Evolutionary conservation across 2,113 vertebrate species (phyloP).

Genomic region (Noturus placidus): DNA sequence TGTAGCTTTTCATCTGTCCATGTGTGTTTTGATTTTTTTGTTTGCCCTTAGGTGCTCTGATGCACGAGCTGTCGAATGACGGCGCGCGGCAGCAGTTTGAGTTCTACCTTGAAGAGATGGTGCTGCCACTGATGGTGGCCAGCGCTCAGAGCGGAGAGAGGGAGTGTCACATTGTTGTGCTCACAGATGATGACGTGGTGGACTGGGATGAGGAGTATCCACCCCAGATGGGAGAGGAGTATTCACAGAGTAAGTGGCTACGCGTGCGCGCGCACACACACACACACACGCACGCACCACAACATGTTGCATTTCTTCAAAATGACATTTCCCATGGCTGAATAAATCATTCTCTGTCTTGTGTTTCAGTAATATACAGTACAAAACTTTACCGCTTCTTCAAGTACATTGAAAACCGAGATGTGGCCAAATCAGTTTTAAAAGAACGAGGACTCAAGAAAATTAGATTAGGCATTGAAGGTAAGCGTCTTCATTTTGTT

Average conservation of each 20-base stretch:
- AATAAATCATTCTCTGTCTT: neutral
- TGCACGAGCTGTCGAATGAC: slow-evolving; percentile 98
- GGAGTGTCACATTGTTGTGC: slow-evolving; percentile 97
- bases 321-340: neutral
- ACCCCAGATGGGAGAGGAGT: slow-evolving; percentile 98
- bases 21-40: neutral
- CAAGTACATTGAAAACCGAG: slow-evolving; percentile 98
- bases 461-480: slow-evolving; percentile 97
- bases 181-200: slow-evolving; percentile 97
- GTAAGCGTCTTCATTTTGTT: slow-evolving; percentile 67
- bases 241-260: slow-evolving; percentile 90
- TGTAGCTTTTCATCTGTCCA: neutral
- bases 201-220: slow-evolving; percentile 99
- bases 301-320: slow-evolving; percentile 10
- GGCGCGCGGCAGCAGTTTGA: slow-evolving; percentile 96
- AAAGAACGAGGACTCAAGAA: slow-evolving; percentile 98
- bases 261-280: neutral
- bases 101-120: slow-evolving; percentile 98
- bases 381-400: slow-evolving; percentile 99
- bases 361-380: slow-evolving; percentile 92
- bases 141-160: slow-evolving; percentile 96
- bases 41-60: slow-evolving; percentile 84
- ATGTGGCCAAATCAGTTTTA: slow-evolving; percentile 96
- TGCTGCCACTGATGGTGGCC: slow-evolving; percentile 94
- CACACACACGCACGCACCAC: too few relatives aligned